Percentiles rank a stretch among this genome's conserved stretches.
Evolutionary conservation across 1,140 invertebrate genomes (phyloP).

Genomic region (Leptinotarsa lineolata): DNA sequence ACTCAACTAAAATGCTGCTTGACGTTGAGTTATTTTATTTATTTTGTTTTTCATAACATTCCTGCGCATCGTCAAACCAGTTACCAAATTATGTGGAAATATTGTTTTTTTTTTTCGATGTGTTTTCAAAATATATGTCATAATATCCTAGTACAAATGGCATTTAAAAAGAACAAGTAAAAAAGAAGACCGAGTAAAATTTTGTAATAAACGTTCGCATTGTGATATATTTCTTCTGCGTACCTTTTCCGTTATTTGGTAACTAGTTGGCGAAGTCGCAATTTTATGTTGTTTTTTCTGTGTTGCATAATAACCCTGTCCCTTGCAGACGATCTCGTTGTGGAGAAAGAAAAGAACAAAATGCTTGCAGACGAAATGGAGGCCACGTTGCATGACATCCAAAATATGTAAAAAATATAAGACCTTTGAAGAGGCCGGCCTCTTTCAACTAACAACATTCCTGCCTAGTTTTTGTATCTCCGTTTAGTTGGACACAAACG

Average conservation of each 20-base stretch:
- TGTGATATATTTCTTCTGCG: too few relatives aligned
- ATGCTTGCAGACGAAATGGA: slow-evolving; percentile 98
- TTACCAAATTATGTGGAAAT: not conserved
- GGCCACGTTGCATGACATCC: slow-evolving; percentile 97
- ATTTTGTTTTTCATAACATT: not conserved
- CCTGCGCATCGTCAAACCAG: not conserved
- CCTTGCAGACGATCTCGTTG: slow-evolving; percentile 91
- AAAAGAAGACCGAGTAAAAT: too few relatives aligned
- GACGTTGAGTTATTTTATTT: slow-evolving; percentile 2
- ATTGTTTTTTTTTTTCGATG: not conserved
- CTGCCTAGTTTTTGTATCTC: slow-evolving; percentile 26
- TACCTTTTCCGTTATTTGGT: not conserved
- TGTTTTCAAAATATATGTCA: too few relatives aligned
- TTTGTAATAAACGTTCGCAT: too few relatives aligned
- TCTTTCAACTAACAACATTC: slow-evolving; percentile 26
- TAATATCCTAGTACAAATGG: too few relatives aligned
- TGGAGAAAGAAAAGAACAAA: slow-evolving; percentile 96
- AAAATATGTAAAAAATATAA: slow-evolving; percentile 88
- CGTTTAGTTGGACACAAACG: slow-evolving; percentile 12
- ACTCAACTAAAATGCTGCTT: not conserved
- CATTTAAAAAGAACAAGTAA: too few relatives aligned
- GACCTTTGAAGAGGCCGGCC: slow-evolving; percentile 20
- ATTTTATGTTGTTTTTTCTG: slow-evolving; percentile 27
- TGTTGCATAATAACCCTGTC: slow-evolving; percentile 50
- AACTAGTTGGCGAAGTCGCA: not conserved